Evolutionary conservation across 1,140 invertebrate species (phyloP), one percentile per base, ranked within the genome.

Genomic region (Drosophila repletoides): DNA sequence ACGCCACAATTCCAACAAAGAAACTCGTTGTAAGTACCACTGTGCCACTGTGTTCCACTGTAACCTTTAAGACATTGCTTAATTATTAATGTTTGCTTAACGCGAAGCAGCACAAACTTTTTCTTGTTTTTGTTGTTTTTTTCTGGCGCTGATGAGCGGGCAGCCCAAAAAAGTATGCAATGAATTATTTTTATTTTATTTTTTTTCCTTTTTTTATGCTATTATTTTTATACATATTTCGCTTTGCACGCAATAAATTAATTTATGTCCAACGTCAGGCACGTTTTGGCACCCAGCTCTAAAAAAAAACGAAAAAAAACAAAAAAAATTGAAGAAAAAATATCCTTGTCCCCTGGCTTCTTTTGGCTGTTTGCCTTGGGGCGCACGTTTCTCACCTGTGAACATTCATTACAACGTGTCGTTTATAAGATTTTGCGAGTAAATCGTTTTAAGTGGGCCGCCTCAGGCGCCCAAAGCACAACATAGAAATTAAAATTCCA

Each of bases 1-100:
- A 88, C 75, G 84, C 83, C 89, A 89, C 88, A 81, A 88, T 89
- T 87, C 88, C 88, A 87, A 89, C 88, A 71, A 90, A 90, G 72
- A 90, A 90, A 72, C 87, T 90, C 64, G 89, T 90, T 72, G 89
- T 90, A 90, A 90, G 89, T 90, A 59, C 5, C 19, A 2, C 14
- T 0, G 84, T 87, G 40, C 5, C 22, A 3, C 6, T 10, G 15
- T 14, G 0, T 14, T 2, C 34, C 9, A 12, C 9, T 0, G 22
- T 9, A 3, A n/a, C 7, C 29, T 10, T 10, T 6, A 28, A 55
- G 41, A 34, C 46, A 72, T 87, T 70, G 76, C 58, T 75, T 87
- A 76, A 80, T 87, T 87, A 87, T 87, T 86, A 75, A 87, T 67
- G 71, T 66, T 74, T 52, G 74, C 77, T 53, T 38, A 77, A 77